Base-by-base conservation (phyloP, 2,888 invertebrate genomes). In the Diogma glabrata region DNA sequence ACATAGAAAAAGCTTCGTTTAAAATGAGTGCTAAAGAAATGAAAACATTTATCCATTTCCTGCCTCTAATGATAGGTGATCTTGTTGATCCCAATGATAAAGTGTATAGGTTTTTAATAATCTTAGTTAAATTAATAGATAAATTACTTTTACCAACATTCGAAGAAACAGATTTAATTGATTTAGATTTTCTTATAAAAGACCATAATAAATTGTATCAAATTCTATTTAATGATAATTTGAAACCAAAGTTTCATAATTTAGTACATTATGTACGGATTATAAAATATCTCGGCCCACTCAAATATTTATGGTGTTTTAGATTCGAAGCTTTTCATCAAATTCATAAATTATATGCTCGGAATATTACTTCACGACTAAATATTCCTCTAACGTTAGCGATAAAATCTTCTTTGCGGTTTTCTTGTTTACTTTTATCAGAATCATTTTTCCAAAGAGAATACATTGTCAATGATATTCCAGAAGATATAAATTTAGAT, bases 321-420 rank as follows among this genome's bases (percentile, higher is more conserved):
- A 46, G 51, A 43, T 54, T 46, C 38, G 53, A 54, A 48, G 46
- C 56, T 38, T 19, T 53, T 47, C 54, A 56, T 28, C 49, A 54
- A 51, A 26, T 53, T 22, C 52, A 53, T 47, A 56, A 53, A 43
- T 22, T 43, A 22, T 54, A 53, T 36, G 53, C 53, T 33, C 43
- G 48, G 20, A 52, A 36, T 24, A 56, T 55, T 40, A 56, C 56
- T 36, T 56, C 56, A 14, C 51, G 53, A 51, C 5, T 54, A 6
- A 55, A 56, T 38, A 51, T 54, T 48, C 36, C 54, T 17, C 47
- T 55, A 49, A 46, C 53, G 9, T 36, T 56, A 28, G 23, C 52
- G 22, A 55, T 54, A 10, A 56, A 56, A 54, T 28, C 55, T 49
- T 49, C 53, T n/a, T 46, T 55, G 9, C 14, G 36, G 17, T 36